Conservation (phyloP, 1,140 invertebrate genomes). For the Euura saliciscinereae region DNA sequence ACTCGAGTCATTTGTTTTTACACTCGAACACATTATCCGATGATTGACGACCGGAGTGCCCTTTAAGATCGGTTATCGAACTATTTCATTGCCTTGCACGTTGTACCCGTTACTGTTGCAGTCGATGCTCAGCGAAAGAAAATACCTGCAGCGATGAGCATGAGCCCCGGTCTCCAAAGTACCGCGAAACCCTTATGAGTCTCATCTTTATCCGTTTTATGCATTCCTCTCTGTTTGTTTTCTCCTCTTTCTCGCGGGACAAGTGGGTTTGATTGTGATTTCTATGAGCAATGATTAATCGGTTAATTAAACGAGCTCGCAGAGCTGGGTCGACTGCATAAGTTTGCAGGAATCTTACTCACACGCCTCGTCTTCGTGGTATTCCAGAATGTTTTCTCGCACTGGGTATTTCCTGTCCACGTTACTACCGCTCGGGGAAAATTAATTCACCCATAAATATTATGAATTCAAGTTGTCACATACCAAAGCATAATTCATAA, state of each 20-base stretch:
- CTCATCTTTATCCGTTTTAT: too few relatives aligned
- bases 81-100: background rate
- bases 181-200: background rate
- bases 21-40: background rate
- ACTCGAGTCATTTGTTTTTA: constrained; percentile 4
- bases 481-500: too few relatives aligned
- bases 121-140: background rate
- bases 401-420: too few relatives aligned
- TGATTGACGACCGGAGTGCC: background rate
- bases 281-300: background rate
- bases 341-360: too few relatives aligned
- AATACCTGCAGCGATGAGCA: background rate
- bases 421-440: too few relatives aligned
- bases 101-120: background rate
- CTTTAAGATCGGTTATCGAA: background rate
- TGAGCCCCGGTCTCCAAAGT: background rate
- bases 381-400: too few relatives aligned
- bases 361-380: too few relatives aligned
- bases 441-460: too few relatives aligned
- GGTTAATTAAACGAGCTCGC: background rate
- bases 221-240: background rate
- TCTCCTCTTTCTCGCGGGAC: background rate
- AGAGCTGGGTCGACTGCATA: too few relatives aligned
- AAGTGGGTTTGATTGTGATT: background rate
- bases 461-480: too few relatives aligned